Evolutionary conservation across 2,888 invertebrate species (phyloP), one percentile per base, ranked within the genome.

Genomic region (Rhimphoctona megacephalus): DNA sequence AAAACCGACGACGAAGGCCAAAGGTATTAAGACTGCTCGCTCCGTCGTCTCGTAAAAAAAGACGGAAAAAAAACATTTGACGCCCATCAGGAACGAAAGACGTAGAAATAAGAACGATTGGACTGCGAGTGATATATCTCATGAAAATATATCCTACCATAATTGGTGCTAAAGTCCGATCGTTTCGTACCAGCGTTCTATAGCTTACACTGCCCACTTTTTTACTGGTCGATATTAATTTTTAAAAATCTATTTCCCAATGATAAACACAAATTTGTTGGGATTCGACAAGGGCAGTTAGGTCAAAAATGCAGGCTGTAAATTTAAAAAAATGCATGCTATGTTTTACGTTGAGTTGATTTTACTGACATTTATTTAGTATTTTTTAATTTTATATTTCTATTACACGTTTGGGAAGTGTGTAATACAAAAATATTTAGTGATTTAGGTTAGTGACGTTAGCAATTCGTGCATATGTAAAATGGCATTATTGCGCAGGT

Each of bases 1-100:
- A 76, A 76, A 66, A 80, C 39, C 76, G 43, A 81, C 85, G 73
- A 22, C 81, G 61, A 79, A 84, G 66, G 78, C 52, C 83, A 66
- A 66, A 86, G 78, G 67, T 69, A 83, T 84, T 78, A 81, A 81
- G 46, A 80, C 66, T 64, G 54, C 69, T 77, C 61, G 67, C 39
- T 39, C 33, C 82, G 61, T 49, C 52, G 76, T 61, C 76, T 46
- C 67, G 74, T n/a, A 67, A 74, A 74, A 61, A 79, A 69, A 74
- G 46, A 52, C 17, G 14, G 4, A 69, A 33, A 36, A 8, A 43
- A 43, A 76, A 74, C 64, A 72, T 17, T 85, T 87, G 79, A 82
- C 66, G 49, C 39, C 17, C 49, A 64, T 73, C 57, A 54, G 69
- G 67, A 85, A 81, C 54, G 67, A 70, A 57, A 81, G 39, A 76